Conservation (phyloP, 2,888 invertebrate species). For the Ephialtes manifestator region DNA sequence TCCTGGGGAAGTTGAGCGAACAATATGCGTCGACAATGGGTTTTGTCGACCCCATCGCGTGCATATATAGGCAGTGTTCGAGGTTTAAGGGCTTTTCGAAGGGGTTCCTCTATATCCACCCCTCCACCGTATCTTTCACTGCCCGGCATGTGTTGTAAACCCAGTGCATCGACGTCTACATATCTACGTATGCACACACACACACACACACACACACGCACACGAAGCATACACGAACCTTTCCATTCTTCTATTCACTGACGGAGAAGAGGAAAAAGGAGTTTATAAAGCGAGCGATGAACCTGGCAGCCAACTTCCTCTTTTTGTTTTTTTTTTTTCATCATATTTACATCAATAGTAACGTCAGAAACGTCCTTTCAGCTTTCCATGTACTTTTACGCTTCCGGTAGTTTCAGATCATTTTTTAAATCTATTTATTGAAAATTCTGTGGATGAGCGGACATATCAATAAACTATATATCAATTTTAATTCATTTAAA, state of each 20-base stretch:
- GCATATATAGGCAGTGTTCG: not conserved
- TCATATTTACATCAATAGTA: not conserved
- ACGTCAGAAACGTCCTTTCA: not conserved
- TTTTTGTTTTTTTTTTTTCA: conserved; percentile 2
- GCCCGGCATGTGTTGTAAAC: conserved; percentile 36
- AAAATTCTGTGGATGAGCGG: too few species aligned
- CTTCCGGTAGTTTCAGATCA: not conserved
- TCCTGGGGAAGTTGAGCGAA: conserved; percentile 58
- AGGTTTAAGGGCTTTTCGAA: conserved; percentile 49
- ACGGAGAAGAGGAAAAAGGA: conserved; percentile 1
- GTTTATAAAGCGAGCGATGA: conserved; percentile 20
- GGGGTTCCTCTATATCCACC: conserved; percentile 11
- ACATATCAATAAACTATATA: too few species aligned
- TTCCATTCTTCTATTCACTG: conserved; percentile 7
- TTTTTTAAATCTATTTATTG: not conserved
- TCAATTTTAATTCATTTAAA: too few species aligned
- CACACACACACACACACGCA: not conserved
- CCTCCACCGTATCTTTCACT: not conserved
- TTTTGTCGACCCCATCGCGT: conserved; percentile 35
- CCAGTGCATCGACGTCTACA: conserved; percentile 33
- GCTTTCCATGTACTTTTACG: not conserved
- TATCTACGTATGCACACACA: conserved; percentile 14
- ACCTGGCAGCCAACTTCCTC: conserved; percentile 6
- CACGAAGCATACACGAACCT: not conserved
- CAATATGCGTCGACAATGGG: conserved; percentile 65